These are phyloP conservation scores for Chloebia gouldiae DNA, from an alignment of 2,113 vertebrate species.

Conservation along the genomic window DNA sequence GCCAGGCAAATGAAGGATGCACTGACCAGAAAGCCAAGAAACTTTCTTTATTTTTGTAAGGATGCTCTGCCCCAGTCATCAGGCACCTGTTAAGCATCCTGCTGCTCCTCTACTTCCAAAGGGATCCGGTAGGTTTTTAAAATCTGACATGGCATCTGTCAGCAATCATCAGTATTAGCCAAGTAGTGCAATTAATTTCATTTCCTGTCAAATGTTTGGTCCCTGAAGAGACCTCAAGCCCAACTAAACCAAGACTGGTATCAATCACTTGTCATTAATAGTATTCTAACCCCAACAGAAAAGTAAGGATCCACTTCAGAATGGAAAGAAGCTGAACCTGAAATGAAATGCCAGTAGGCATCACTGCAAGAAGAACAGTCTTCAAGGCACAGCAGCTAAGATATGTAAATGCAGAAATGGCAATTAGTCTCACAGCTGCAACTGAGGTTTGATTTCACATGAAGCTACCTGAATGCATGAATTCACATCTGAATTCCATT, in stretches of 20 bases:
- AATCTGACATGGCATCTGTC: constrained; percentile 39
- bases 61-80: not conserved
- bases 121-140: not conserved
- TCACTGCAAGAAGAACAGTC: not conserved
- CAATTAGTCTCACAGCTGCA: not conserved
- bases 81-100: constrained; percentile 22
- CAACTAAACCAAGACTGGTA: not conserved
- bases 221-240: not conserved
- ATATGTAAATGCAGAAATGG: not conserved
- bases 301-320: not conserved
- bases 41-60: not conserved
- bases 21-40: not conserved
- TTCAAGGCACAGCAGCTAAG: not conserved
- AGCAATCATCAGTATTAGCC: not conserved
- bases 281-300: not conserved
- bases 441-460: not conserved
- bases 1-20: not conserved
- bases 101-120: not conserved
- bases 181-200: constrained; percentile 19
- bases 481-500: not conserved
- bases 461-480: not conserved
- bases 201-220: constrained; percentile 5
- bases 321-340: not conserved
- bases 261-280: not conserved
- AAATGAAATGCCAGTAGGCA: not conserved